Conservation (phyloP, 2,113 vertebrate species). For the Abramis brama region DNA sequence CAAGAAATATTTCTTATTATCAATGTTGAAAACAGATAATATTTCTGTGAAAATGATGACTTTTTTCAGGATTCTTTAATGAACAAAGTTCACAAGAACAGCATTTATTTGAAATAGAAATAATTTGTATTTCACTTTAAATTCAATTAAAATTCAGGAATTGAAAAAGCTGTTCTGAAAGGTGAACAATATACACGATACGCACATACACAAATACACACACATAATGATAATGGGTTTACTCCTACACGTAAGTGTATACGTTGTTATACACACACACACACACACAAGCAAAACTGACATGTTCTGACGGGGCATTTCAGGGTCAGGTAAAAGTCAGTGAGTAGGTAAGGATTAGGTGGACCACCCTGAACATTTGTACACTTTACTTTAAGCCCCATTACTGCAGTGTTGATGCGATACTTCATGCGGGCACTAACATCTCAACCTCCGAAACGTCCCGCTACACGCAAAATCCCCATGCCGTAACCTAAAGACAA, state of each 20-base stretch:
- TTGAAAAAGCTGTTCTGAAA: neutral
- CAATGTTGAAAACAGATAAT: no score
- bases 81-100: neutral
- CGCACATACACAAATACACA: neutral
- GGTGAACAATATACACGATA: neutral
- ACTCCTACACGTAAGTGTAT: neutral
- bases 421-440: neutral
- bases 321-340: constrained; percentile 54
- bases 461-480: neutral
- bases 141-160: neutral
- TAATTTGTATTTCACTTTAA: neutral
- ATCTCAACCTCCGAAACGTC: neutral
- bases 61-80: neutral
- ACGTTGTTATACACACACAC: neutral
- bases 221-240: neutral
- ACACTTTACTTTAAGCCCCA: constrained; percentile 26
- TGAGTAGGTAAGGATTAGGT: constrained; percentile 20
- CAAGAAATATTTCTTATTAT: no score
- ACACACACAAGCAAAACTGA: neutral
- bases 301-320: constrained; percentile 60
- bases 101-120: neutral
- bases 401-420: neutral
- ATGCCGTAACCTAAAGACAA: neutral
- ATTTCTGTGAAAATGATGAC: no score
- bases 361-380: constrained; percentile 41